Conservation (phyloP, 2,888 invertebrate species). For the Microplitis deprimator region DNA sequence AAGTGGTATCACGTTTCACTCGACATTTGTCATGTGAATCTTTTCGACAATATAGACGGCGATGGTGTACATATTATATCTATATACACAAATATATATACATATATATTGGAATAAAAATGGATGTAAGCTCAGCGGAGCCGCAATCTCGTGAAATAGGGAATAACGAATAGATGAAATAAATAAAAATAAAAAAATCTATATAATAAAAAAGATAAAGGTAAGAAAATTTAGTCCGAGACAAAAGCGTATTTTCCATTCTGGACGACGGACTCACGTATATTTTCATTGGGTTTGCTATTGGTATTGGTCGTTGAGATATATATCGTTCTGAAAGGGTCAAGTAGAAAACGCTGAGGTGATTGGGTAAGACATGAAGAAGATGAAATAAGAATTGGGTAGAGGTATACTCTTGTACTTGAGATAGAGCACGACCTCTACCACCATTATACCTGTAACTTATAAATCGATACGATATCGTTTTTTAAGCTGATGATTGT, state of each 20-base stretch:
- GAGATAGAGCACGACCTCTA: neutral
- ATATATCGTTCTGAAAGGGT: neutral
- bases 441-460: neutral
- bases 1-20: slow-evolving; percentile 41
- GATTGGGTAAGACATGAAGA: neutral
- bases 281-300: neutral
- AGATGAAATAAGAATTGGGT: neutral
- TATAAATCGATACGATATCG: neutral
- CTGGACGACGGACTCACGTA: neutral
- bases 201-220: neutral
- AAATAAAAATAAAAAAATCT: neutral
- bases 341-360: neutral
- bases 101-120: slow-evolving; percentile 9
- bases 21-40: slow-evolving; percentile 28
- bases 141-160: neutral
- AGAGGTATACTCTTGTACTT: neutral
- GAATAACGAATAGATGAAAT: neutral
- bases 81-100: slow-evolving; percentile 8
- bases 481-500: neutral
- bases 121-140: neutral
- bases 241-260: neutral
- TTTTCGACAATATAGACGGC: neutral
- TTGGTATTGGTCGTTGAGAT: neutral
- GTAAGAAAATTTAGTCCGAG: neutral
- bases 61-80: slow-evolving; percentile 17